Evolutionary conservation across 2,888 invertebrate genomes (phyloP).

Genomic region (Polymixis flavicincta): DNA sequence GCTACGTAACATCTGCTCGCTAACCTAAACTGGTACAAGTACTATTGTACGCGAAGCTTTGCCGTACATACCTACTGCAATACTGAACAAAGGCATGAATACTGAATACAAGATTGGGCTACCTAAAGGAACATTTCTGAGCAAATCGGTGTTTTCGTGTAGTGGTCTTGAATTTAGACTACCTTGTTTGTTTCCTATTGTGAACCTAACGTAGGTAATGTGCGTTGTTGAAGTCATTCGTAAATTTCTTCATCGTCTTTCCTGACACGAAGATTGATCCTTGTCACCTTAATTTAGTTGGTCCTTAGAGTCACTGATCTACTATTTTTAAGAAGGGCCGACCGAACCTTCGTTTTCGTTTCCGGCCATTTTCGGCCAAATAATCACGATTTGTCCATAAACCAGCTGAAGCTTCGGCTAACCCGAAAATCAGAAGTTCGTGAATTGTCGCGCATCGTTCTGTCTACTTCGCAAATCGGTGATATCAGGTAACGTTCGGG

Average conservation of each 20-base stretch:
- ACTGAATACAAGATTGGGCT: constrained; percentile 49
- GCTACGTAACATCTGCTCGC: constrained; percentile 25
- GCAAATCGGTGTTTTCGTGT: constrained; percentile 21
- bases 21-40: constrained; percentile 11
- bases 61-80: constrained; percentile 27
- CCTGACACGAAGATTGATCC: neutral
- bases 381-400: too few species aligned
- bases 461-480: too few species aligned
- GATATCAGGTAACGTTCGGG: too few species aligned
- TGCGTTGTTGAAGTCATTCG: neutral
- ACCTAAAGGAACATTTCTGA: constrained; percentile 19
- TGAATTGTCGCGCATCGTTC: too few species aligned
- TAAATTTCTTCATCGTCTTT: neutral
- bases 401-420: too few species aligned
- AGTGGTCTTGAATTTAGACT: constrained; percentile 19
- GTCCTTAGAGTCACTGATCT: neutral
- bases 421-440: too few species aligned
- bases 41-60: constrained; percentile 27
- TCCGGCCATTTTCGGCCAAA: too few species aligned
- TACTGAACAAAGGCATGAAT: constrained; percentile 42
- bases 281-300: neutral
- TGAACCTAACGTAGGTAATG: neutral
- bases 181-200: neutral
- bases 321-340: neutral
- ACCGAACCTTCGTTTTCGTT: too few species aligned